These are phyloP conservation scores for Dendrophyllia cribrosa DNA, from an alignment of 64 coral and sea anemone genomes.

Conservation along the genomic window DNA sequence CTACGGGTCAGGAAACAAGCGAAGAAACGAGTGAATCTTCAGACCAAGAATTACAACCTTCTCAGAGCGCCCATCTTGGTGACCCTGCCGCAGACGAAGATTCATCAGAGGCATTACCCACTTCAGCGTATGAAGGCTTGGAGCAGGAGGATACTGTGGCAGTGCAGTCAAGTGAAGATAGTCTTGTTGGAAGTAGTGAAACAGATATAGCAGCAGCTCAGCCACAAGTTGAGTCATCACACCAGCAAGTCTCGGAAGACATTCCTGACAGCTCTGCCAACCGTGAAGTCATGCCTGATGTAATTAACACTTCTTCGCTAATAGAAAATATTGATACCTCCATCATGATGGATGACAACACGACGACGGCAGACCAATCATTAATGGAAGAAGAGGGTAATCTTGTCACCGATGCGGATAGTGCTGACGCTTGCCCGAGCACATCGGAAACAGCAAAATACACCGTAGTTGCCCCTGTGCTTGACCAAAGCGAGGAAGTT, in stretches of 20 bases:
- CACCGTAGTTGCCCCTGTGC: background rate
- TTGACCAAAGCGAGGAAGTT: background rate
- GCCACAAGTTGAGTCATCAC: background rate
- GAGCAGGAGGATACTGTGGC: background rate
- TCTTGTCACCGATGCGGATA: background rate
- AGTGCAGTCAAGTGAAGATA: background rate
- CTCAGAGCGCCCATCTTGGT: background rate
- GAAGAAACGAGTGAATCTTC: background rate
- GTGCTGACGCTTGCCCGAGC: background rate
- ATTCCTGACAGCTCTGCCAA: conserved; percentile 3
- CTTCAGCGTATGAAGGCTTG: too few relatives aligned
- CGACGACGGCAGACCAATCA: background rate
- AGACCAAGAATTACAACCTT: background rate
- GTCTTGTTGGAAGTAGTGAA: background rate
- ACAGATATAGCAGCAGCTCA: background rate
- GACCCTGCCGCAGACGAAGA: background rate
- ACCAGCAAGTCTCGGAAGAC: background rate
- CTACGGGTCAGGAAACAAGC: background rate
- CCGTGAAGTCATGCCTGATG: background rate
- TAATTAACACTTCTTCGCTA: background rate
- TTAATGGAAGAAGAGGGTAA: background rate
- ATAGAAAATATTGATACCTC: background rate
- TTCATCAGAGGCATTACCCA: background rate
- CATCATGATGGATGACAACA: background rate
- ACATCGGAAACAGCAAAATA: background rate